Base-by-base conservation (phyloP, 2,888 invertebrate genomes). In the Folsomia manolachei region DNA sequence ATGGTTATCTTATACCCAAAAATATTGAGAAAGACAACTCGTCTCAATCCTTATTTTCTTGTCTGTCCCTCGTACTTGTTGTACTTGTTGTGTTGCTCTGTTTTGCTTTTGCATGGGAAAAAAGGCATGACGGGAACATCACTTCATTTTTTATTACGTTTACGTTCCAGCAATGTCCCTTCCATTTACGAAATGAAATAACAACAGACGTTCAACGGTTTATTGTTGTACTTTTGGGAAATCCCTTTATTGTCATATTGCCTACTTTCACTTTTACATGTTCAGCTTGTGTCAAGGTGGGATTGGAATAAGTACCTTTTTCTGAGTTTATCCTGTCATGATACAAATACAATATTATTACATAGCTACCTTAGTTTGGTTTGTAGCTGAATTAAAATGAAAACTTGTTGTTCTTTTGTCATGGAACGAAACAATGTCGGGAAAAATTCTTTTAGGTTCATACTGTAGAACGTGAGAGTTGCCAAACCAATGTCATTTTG, bases 161-260 rank as follows among this genome's bases (percentile, higher is more conserved):
- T 56, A 56, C 56, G 56, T 56, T 56, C 56, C 51, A 51, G 51
- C 9, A 51, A 51, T 51, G 51, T 56, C 39, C 14, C 25, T 1
- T 23, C 27, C 63, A 63, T 63, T 63, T 63, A 63, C 62, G 9
- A 62, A 62, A 62, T 62, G 62, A 62, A 62, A 62, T 62, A 62
- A 62, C 62, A 63, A 63, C 63, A 24, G 63, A 63, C 14, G 63
- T 21, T 56, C 39, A 4, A 39, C 39, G 39, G 39, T 39, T 39
- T 39, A 39, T 39, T 39, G 39, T 39, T 39, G 39, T 56, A 56
- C 56, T 56, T 7, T n/a, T 21, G 21, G 56, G 56, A 19, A 56
- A 56, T 56, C 56, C 56, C 56, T 56, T 56, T 56, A 56, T 56
- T 56, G 56, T 56, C 56, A 56, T 56, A 56, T 56, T 39, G 39